A percentile compares a stretch with the other conserved stretches of the same genome.
Conservation (phyloP, 2,797 vertebrate genomes). For the Euthynnus affinis region DNA sequence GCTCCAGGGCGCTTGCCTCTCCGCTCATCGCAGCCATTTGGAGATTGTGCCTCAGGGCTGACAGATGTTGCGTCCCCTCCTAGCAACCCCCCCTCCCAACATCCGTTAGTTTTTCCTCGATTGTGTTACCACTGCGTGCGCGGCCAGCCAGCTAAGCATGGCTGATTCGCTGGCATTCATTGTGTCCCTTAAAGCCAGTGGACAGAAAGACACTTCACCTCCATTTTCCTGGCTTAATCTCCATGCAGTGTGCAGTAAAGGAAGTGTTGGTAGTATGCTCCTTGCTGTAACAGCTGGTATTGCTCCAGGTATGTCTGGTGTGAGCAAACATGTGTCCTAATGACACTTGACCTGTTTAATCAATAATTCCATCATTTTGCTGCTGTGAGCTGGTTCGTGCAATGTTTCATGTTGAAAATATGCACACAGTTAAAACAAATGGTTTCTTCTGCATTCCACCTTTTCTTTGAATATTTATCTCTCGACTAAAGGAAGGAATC, state of each 20-base stretch:
- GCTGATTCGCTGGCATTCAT: slow-evolving; percentile 58
- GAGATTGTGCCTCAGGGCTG: slow-evolving; percentile 79
- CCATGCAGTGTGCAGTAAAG: slow-evolving; percentile 1
- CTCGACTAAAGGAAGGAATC: no score
- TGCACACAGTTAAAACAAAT: background rate
- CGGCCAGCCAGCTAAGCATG: slow-evolving; percentile 42
- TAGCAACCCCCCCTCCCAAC: slow-evolving; percentile 7
- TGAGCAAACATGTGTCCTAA: slow-evolving; percentile 28
- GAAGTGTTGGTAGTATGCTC: slow-evolving; percentile 5
- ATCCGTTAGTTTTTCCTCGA: slow-evolving; percentile 52
- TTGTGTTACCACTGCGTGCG: slow-evolving; percentile 36
- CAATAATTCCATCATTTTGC: slow-evolving; percentile 4
- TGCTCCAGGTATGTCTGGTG: slow-evolving; percentile 46
- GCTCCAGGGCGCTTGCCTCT: slow-evolving; percentile 38
- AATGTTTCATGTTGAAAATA: slow-evolving; percentile 4
- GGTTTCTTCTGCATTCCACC: background rate
- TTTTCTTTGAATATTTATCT: slow-evolving; percentile 11
- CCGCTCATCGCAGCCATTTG: slow-evolving; percentile 73
- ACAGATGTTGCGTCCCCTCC: slow-evolving; percentile 81
- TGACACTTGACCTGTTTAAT: slow-evolving; percentile 48
- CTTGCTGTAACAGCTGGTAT: slow-evolving; percentile 54
- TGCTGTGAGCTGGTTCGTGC: slow-evolving; percentile 11
- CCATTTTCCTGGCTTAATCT: background rate
- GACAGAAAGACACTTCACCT: slow-evolving; percentile 30
- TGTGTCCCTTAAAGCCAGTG: slow-evolving; percentile 39